Base-by-base conservation (phyloP, 2,888 invertebrate genomes). In the Argyra leucocephala region DNA sequence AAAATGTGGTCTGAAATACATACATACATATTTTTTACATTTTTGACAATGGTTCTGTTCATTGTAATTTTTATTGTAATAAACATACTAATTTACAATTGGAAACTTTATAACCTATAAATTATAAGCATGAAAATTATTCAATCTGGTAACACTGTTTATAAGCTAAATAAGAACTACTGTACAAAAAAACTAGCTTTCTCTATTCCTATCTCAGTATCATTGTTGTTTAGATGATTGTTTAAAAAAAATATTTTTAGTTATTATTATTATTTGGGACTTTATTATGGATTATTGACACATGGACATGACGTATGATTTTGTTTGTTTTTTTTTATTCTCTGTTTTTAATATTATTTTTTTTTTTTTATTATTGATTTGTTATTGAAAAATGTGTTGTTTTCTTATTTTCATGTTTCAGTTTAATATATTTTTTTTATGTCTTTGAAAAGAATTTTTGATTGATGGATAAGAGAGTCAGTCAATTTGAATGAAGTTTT, bases 261-360 rank as follows among this genome's bases (percentile, higher is more conserved):
- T 59, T 63, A 57, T 57, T 48, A 48, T 15, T 26, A 26, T n/a
- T n/a, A n/a, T n/a, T n/a, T 48, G 48, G 48, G 48, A 18, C 48
- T 48, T 48, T 18, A 48, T 48, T 18, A 48, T 48, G 48, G 48
- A 48, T 48, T 48, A 48, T 48, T 48, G 48, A 48, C 48, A 48
- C 48, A 48, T 48, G 48, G 48, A 18, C 48, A 48, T 48, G 48
- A 48, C 48, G 12, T n/a, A 48, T 48, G 18, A 48, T 48, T 18
- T 37, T 31, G 31, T 31, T 48, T 37, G 12, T 37, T 37, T 37
- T 10, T 37, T 15, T 37, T 18, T 48, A 15, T n/a, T 48, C 18
- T 48, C 18, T 48, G 7, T 48, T 48, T 48, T 48, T 18, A 7
- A 31, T 7, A 26, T 26, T 26, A 26, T 26, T 26, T 31, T 31